A percentile compares a stretch with the other conserved stretches of the same genome.
phyloP scores from a whole-genome alignment of 2,888 invertebrate species.

The Scaptomyza reducta region DNA sequence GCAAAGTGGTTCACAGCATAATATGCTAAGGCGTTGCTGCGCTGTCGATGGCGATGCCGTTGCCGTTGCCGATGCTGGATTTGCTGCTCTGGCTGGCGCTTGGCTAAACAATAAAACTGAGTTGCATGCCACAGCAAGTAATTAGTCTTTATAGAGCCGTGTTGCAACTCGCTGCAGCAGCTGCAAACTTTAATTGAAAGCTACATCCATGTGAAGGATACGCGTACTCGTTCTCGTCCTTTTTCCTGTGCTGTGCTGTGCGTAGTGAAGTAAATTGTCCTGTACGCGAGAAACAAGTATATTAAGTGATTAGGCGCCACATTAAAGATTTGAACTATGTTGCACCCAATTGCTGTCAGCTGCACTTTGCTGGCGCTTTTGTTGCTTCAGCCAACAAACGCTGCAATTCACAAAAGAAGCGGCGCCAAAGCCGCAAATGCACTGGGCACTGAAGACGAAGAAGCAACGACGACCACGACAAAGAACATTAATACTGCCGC shows the following conservation, averaged over 20 bases:
- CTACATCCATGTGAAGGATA: conserved; percentile 69
- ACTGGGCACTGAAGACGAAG: conserved; percentile 24
- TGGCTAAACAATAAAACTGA: conserved; percentile 83
- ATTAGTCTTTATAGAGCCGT: conserved; percentile 82
- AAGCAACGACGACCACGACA: background rate
- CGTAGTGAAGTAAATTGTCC: conserved; percentile 1
- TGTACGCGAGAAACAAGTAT: background rate
- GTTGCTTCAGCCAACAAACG: conserved; percentile 38
- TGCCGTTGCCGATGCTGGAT: conserved; percentile 22
- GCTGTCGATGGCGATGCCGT: conserved; percentile 25
- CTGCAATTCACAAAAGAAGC: conserved; percentile 65
- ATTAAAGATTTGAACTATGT: conserved; percentile 36
- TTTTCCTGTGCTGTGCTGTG: conserved; percentile 22
- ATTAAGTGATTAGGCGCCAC: background rate
- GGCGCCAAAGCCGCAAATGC: conserved; percentile 53
- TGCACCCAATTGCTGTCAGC: conserved; percentile 43
- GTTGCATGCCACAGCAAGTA: conserved; percentile 81
- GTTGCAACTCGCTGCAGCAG: conserved; percentile 69
- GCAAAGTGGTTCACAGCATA: conserved; percentile 56
- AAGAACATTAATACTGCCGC: conserved; percentile 21
- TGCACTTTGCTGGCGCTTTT: conserved; percentile 54
- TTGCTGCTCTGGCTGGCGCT: conserved; percentile 36
- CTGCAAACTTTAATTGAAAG: conserved; percentile 46
- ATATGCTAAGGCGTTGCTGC: conserved; percentile 36
- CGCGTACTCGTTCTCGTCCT: conserved; percentile 54